phyloP scores from a whole-genome alignment of 1,140 invertebrate species.

The Geopemphigus sp. region DNA sequence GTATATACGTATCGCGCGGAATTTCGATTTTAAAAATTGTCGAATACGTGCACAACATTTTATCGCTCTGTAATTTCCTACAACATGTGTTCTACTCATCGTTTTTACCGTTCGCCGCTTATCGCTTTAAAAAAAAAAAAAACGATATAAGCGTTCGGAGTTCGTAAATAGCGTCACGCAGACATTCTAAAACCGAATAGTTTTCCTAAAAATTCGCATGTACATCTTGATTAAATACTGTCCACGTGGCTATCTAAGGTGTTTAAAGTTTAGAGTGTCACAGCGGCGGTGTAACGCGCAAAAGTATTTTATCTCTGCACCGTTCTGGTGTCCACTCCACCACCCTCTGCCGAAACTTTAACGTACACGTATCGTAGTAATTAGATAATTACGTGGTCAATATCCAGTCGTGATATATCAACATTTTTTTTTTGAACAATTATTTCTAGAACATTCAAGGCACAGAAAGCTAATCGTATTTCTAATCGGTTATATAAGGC shows the following conservation, averaged over 20 bases:
- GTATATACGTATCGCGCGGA: no score
- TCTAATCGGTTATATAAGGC: no score
- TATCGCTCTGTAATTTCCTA: no score
- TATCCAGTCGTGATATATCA: neutral
- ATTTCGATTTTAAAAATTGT: no score
- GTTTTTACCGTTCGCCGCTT: neutral
- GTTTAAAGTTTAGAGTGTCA: constrained; percentile 5
- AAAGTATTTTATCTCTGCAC: constrained; percentile 21
- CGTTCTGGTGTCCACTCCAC: neutral
- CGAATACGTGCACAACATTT: no score
- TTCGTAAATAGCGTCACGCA: neutral
- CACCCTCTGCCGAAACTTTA: constrained; percentile 6
- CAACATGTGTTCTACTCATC: neutral
- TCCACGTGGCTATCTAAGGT: constrained; percentile 9
- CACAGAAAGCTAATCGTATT: no score
- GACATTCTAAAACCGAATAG: neutral
- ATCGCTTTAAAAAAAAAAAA: no score
- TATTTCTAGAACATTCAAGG: neutral
- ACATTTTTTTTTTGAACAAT: neutral
- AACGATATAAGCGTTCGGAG: neutral
- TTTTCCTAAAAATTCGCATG: neutral
- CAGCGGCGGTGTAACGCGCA: neutral
- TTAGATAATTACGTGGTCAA: constrained; percentile 24
- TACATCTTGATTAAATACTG: constrained; percentile 9
- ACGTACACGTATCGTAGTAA: neutral